Percentiles rank a stretch among this genome's conserved stretches.
Evolutionary conservation across 2,888 invertebrate species (phyloP).

Genomic region (Exephanes ischioxanthus): DNA sequence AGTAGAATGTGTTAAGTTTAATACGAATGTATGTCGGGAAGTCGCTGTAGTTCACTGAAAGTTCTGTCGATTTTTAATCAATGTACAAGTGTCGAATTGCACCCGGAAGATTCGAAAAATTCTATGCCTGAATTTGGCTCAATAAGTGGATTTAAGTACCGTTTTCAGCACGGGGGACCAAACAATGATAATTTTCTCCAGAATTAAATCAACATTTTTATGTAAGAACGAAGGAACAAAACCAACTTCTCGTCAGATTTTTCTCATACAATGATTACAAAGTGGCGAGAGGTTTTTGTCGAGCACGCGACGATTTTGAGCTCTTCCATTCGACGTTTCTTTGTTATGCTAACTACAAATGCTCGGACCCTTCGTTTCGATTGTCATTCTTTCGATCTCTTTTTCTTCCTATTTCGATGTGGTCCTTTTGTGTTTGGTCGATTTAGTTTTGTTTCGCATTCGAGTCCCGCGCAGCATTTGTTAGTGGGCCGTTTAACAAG

Average conservation of each 20-base stretch:
- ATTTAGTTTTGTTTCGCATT: slow-evolving; percentile 70
- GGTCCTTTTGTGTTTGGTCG: slow-evolving; percentile 67
- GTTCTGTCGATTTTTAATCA: too few species aligned
- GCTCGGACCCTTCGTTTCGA: slow-evolving; percentile 20
- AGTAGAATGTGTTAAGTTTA: too few species aligned
- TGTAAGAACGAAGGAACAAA: too few species aligned
- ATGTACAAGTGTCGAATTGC: too few species aligned
- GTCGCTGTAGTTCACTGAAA: too few species aligned
- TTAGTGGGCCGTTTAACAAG: slow-evolving; percentile 73
- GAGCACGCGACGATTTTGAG: neutral
- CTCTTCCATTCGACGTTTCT: neutral
- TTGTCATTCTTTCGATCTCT: slow-evolving; percentile 31
- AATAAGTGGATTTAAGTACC: too few species aligned
- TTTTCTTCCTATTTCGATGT: slow-evolving; percentile 9
- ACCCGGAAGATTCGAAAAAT: too few species aligned
- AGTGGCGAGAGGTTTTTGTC: neutral
- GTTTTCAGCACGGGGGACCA: neutral
- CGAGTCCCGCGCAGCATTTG: slow-evolving; percentile 67
- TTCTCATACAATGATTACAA: neutral
- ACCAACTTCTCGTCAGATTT: neutral
- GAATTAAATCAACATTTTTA: neutral
- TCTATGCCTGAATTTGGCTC: too few species aligned
- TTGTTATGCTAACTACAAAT: neutral
- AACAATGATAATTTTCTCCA: neutral
- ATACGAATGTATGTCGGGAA: too few species aligned